Evolutionary conservation across 2,113 vertebrate species (phyloP).

Genomic region (Macrotus californicus): DNA sequence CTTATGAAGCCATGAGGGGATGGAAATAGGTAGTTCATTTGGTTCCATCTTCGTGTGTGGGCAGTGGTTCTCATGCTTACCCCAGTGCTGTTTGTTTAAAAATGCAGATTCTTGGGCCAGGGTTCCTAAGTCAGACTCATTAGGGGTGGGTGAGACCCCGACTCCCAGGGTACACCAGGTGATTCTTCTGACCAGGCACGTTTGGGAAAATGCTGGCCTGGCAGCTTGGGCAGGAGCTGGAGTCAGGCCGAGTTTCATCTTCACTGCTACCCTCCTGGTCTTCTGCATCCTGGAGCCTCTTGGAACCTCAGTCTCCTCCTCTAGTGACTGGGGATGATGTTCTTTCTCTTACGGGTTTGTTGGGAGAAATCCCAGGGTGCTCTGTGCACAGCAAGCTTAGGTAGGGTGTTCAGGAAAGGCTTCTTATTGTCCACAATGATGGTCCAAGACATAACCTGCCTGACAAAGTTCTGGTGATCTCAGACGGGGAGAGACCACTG

Average conservation of each 20-base stretch:
- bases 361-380: not conserved
- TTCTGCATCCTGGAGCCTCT: not conserved
- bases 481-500: rapidly evolving
- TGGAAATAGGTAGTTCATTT: too few relatives aligned
- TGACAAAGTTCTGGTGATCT: not conserved
- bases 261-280: not conserved
- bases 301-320: not conserved
- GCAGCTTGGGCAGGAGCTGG: not conserved
- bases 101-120: not conserved
- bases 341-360: not conserved
- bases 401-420: not conserved
- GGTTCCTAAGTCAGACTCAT: not conserved
- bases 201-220: not conserved
- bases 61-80: rapidly evolving
- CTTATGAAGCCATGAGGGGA: not conserved
- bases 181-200: not conserved
- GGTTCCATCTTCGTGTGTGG: rapidly evolving
- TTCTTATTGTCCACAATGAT: not conserved
- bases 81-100: not conserved
- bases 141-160: too few relatives aligned
- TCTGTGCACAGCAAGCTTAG: not conserved
- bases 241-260: too few relatives aligned
- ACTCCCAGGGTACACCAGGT: rapidly evolving
- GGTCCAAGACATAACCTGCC: not conserved
- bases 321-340: not conserved